These are phyloP conservation scores for Tachysurus vachellii DNA, from an alignment of 2,113 vertebrate genomes.

Conservation along the genomic window DNA sequence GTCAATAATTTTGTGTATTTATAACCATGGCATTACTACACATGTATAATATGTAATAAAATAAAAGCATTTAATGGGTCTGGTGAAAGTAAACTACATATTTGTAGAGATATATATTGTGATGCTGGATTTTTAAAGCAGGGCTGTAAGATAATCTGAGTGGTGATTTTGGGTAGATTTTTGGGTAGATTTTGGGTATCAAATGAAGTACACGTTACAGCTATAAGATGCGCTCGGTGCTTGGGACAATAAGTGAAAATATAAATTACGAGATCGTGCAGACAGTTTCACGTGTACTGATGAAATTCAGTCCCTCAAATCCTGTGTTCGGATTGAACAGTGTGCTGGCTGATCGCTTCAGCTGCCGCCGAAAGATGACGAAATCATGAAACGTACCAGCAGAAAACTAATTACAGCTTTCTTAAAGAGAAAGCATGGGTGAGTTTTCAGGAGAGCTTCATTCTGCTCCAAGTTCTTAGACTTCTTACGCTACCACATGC, in stretches of 20 bases:
- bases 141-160: not conserved
- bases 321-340: slow-evolving; percentile 55
- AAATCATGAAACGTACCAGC: slow-evolving; percentile 61
- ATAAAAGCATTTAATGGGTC: not conserved
- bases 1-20: not conserved
- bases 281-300: slow-evolving; percentile 47
- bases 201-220: not conserved
- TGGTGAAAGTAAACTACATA: not conserved
- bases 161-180: not conserved
- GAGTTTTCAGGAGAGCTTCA: slow-evolving; percentile 55
- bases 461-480: slow-evolving; percentile 46
- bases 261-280: slow-evolving; percentile 62
- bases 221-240: not conserved
- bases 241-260: slow-evolving; percentile 62
- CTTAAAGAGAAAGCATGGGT: slow-evolving; percentile 66
- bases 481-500: slow-evolving; percentile 30
- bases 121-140: not conserved
- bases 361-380: slow-evolving; percentile 63
- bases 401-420: slow-evolving; percentile 71
- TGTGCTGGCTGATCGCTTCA: slow-evolving; percentile 62
- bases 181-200: not conserved
- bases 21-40: not conserved
- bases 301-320: slow-evolving; percentile 62
- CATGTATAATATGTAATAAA: not conserved
- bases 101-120: not conserved